Evolutionary conservation across 2,888 invertebrate species (phyloP).

Genomic region (Thereva unica): DNA sequence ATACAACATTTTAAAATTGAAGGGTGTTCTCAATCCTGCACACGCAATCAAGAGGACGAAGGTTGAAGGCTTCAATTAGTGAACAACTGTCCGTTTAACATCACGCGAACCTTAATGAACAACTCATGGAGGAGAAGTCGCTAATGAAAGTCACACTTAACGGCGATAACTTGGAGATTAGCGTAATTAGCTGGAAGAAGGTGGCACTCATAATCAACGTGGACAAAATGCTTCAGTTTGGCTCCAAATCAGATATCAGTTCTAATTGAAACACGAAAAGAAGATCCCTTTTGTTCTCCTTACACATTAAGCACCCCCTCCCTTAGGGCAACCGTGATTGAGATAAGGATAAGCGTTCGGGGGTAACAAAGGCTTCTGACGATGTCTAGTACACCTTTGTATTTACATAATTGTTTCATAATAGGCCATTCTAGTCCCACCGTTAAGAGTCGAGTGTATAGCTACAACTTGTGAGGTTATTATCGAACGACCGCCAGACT

Average conservation of each 20-base stretch:
- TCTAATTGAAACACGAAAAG: too few species aligned
- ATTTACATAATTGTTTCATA: too few species aligned
- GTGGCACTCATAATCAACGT: conserved; percentile 17
- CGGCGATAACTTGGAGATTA: conserved; percentile 22
- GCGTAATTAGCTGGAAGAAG: conserved; percentile 21
- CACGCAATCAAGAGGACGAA: conserved; percentile 23
- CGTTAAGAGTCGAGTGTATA: too few species aligned
- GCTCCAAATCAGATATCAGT: not conserved
- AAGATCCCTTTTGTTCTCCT: too few species aligned
- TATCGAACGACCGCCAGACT: too few species aligned
- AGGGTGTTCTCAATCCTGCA: not conserved
- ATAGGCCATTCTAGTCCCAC: too few species aligned
- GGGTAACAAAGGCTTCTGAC: too few species aligned
- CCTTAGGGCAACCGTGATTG: too few species aligned
- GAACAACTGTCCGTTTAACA: conserved; percentile 17
- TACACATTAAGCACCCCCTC: too few species aligned
- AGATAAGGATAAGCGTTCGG: too few species aligned
- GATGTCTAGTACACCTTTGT: too few species aligned
- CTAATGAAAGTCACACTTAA: conserved; percentile 19
- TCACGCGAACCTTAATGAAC: conserved; percentile 16
- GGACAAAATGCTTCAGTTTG: conserved; percentile 6
- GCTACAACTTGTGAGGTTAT: too few species aligned
- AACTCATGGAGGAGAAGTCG: not conserved
- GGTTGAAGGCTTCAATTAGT: conserved; percentile 9
- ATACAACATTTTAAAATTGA: not conserved